Base-by-base conservation (phyloP, 2,797 vertebrate genomes). In the Eutrigla gurnardus region DNA sequence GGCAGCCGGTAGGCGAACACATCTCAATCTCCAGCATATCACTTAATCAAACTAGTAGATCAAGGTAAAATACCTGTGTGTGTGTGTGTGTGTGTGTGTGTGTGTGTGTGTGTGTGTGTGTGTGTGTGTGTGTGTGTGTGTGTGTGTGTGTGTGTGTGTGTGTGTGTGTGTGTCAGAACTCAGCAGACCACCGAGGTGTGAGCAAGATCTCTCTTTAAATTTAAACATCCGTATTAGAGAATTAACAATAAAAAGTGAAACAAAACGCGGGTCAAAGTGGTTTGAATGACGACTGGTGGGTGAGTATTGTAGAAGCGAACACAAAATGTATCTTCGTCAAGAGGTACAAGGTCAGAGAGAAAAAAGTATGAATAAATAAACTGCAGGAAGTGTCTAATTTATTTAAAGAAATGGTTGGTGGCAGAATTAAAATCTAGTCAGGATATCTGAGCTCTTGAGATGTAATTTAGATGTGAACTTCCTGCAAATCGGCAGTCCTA, bases 21-120 rank as follows among this genome's bases (percentile, higher is more conserved):
- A 78, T 83, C 82, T 88, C 83, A 88, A 82, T 79, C 67, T 58
- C 57, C 54, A 42, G 60, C 54, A 52, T 63, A 81, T 86, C 65
- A 77, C 83, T 87, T 84, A 82, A 88, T 90, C 84, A 89, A 81
- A 82, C 57, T 40, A 71, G 33, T 55, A 67, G 75, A 89, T 88
- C 88, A 89, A 88, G 88, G 84, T 80, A 59, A 89, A 57, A 73
- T 65, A 58, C 72, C 36, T 33, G 60, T 36, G 17, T 32, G 40
- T 15, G 43, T 17, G 5, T 13, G 63, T 18, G 52, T 37, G 53
- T n/a, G 45, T 42, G 37, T 25, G 42, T 18, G 33, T 12, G 39
- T 15, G 25, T 10, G 40, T 35, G 39, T 61, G 39, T 32, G 32
- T 6, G 40, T 40, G 69, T 40, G n/a, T 55, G 32, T 17, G 46